These are phyloP conservation scores for Linnaemya vulpina DNA, from an alignment of 2,888 invertebrate genomes.

Conservation along the genomic window DNA sequence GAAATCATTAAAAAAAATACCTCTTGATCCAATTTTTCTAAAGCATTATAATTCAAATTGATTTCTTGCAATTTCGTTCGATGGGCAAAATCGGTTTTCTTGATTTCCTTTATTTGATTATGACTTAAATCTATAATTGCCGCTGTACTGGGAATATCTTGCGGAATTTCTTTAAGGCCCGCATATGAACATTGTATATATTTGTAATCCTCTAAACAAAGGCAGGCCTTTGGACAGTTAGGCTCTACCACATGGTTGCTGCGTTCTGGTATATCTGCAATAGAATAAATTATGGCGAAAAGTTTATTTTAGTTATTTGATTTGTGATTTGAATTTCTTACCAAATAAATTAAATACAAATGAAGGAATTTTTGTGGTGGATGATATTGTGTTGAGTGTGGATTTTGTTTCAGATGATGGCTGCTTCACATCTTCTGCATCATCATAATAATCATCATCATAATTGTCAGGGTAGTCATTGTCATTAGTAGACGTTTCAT, in stretches of 20 bases:
- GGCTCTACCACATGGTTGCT: slow-evolving; percentile 79
- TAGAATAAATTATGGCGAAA: background rate
- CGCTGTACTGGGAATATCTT: slow-evolving; percentile 79
- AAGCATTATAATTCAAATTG: slow-evolving; percentile 78
- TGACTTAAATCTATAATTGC: slow-evolving; percentile 81
- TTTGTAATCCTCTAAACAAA: slow-evolving; percentile 79
- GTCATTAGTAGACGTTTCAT: slow-evolving; percentile 72
- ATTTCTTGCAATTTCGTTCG: slow-evolving; percentile 79
- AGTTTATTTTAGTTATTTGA: slow-evolving; percentile 9
- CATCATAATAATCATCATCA: slow-evolving; percentile 76
- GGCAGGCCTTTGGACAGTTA: slow-evolving; percentile 80
- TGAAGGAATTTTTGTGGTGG: slow-evolving; percentile 57
- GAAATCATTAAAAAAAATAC: slow-evolving; percentile 70
- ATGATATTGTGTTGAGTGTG: slow-evolving; percentile 40
- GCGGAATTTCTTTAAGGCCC: slow-evolving; percentile 84
- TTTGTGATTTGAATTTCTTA: slow-evolving; percentile 56
- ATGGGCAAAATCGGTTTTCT: slow-evolving; percentile 78
- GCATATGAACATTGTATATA: slow-evolving; percentile 84
- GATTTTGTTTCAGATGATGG: slow-evolving; percentile 45
- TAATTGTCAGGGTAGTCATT: slow-evolving; percentile 76
- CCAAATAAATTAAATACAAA: slow-evolving; percentile 77
- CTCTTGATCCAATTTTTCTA: slow-evolving; percentile 78
- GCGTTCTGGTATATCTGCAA: slow-evolving; percentile 77
- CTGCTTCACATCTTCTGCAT: slow-evolving; percentile 57
- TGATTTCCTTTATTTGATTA: slow-evolving; percentile 79